These are phyloP conservation scores for Phycodurus eques DNA, from an alignment of 2,113 vertebrate genomes.

Conservation along the genomic window DNA sequence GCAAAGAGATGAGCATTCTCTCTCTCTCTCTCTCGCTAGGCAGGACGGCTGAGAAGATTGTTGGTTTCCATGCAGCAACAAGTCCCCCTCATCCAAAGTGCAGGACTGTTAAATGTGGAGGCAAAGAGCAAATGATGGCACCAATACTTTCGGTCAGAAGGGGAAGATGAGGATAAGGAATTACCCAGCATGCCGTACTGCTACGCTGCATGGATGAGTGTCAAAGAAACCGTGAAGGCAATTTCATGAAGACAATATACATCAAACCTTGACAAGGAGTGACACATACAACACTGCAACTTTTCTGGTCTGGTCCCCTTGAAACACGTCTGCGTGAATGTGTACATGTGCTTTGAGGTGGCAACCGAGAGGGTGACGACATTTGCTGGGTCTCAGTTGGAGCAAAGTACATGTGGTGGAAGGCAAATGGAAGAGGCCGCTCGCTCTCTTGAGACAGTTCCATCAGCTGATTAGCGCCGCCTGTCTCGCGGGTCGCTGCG, in stretches of 20 bases:
- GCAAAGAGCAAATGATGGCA: constrained; percentile 47
- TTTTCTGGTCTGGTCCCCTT: constrained; percentile 65
- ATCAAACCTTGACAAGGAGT: constrained; percentile 41
- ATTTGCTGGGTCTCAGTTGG: constrained; percentile 64
- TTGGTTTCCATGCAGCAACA: constrained; percentile 58
- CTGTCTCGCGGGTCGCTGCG: constrained; percentile 82
- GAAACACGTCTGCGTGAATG: constrained; percentile 34
- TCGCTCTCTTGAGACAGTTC: constrained; percentile 52
- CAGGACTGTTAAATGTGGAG: constrained; percentile 43
- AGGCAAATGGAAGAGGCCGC: constrained; percentile 51
- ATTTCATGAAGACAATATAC: constrained; percentile 39
- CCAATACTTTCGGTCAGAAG: constrained; percentile 38
- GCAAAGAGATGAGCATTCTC: constrained; percentile 23
- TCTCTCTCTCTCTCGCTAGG: constrained; percentile 25
- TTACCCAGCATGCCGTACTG: constrained; percentile 45
- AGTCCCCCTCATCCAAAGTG: constrained; percentile 36
- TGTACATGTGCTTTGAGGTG: constrained; percentile 51
- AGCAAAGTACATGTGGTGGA: constrained; percentile 71
- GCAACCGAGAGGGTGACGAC: constrained; percentile 52
- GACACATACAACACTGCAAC: constrained; percentile 54
- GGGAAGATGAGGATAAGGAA: constrained; percentile 19
- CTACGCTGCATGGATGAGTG: constrained; percentile 33
- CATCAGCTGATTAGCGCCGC: constrained; percentile 72
- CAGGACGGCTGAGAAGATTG: constrained; percentile 40
- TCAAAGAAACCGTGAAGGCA: constrained; percentile 16